phyloP scores from a whole-genome alignment of 2,797 vertebrate species.

The Hirundo rustica region DNA sequence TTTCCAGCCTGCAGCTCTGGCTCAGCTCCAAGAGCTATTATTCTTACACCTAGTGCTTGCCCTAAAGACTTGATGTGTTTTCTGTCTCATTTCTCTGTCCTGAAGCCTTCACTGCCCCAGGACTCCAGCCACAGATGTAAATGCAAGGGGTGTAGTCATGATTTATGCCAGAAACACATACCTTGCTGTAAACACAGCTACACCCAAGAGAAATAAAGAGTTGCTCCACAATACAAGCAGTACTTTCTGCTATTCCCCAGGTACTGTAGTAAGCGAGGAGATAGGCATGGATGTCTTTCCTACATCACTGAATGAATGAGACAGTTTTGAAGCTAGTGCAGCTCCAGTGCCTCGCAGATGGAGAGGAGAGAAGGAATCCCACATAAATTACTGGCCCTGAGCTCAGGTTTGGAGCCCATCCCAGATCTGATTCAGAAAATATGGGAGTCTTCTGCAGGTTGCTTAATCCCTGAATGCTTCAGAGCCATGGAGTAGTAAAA shows the following conservation, averaged over 20 bases:
- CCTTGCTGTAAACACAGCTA: background rate
- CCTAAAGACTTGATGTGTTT: background rate
- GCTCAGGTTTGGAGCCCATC: background rate
- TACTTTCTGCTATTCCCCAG: background rate
- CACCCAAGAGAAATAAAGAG: background rate
- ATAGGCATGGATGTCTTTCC: background rate
- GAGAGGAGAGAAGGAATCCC: background rate
- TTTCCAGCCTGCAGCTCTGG: background rate
- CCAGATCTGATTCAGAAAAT: background rate
- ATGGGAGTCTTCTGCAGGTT: background rate
- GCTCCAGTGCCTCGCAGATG: fast-evolving
- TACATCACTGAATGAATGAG: background rate
- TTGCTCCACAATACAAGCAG: background rate
- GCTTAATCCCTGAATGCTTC: background rate
- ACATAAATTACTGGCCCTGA: background rate
- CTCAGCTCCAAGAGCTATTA: background rate
- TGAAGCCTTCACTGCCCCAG: background rate
- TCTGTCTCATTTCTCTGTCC: background rate
- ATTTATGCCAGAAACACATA: background rate
- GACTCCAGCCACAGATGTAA: background rate
- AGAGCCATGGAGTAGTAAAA: background rate
- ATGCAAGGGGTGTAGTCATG: background rate
- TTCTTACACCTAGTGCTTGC: background rate
- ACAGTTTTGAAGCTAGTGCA: background rate
- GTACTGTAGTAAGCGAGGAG: background rate